phyloP scores from a whole-genome alignment of 2,888 invertebrate genomes.

The Ormyrus thymus region DNA sequence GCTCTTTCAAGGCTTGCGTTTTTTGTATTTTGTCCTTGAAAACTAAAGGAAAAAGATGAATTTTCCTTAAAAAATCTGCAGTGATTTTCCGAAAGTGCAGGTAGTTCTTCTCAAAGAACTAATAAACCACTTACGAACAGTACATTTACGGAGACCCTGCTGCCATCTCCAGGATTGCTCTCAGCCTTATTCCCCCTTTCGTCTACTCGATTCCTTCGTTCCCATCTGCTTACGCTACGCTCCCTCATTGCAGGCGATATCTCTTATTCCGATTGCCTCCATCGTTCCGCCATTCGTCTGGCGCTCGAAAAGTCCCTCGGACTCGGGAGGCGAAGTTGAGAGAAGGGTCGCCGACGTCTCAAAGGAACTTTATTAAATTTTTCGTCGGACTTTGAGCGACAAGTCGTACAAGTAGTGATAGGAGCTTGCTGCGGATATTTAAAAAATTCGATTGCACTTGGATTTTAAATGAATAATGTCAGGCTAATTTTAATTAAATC shows the following conservation, averaged over 20 bases:
- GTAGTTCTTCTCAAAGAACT: no score
- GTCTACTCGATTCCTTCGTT: neutral
- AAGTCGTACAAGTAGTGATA: neutral
- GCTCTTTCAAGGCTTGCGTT: no score
- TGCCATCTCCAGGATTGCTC: neutral
- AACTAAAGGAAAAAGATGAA: no score
- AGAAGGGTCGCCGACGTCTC: neutral
- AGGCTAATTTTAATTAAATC: no score
- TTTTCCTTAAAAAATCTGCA: no score
- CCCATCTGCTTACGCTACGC: neutral
- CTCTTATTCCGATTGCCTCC: neutral
- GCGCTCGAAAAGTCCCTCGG: neutral
- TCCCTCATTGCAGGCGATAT: no score
- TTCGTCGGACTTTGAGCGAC: neutral
- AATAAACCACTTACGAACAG: no score
- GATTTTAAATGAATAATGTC: no score
- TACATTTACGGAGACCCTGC: no score
- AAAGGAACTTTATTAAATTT: constrained; percentile 28
- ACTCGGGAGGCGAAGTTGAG: neutral
- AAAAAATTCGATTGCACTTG: neutral
- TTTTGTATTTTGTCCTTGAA: no score
- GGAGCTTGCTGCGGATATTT: neutral
- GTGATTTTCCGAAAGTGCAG: no score
- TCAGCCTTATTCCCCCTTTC: neutral
- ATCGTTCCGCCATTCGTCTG: neutral